Conservation (phyloP, 2,113 vertebrate species). For the Pachycephala philippinensis region DNA sequence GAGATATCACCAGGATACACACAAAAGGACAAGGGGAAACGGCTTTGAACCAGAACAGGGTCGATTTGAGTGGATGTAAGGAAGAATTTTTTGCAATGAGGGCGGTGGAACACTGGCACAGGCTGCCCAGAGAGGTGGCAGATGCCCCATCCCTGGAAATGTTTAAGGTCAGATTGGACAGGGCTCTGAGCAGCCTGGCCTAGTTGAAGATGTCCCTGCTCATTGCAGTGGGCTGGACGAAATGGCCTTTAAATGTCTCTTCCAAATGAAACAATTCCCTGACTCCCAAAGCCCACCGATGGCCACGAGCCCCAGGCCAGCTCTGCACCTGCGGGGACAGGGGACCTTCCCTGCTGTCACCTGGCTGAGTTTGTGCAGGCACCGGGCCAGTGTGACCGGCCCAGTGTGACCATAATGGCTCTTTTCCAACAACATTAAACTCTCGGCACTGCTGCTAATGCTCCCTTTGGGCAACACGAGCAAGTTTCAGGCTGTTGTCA, state of each 20-base stretch:
- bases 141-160: background rate
- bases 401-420: background rate
- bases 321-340: background rate
- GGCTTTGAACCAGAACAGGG: background rate
- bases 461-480: background rate
- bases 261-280: background rate
- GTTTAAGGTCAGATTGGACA: background rate
- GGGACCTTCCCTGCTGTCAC: background rate
- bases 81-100: background rate
- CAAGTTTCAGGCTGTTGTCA: background rate
- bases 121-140: background rate
- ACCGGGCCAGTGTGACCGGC: too few relatives aligned
- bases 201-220: background rate
- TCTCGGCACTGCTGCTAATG: background rate
- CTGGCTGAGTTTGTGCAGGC: fast-evolving
- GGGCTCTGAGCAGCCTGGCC: background rate
- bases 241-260: background rate
- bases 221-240: background rate
- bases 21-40: fast-evolving
- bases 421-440: background rate
- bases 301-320: background rate
- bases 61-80: background rate
- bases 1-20: fast-evolving
- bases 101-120: background rate
- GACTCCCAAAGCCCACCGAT: fast-evolving